Base-by-base conservation (phyloP, 2,797 vertebrate species). In the Melanogrammus aeglefinus region DNA sequence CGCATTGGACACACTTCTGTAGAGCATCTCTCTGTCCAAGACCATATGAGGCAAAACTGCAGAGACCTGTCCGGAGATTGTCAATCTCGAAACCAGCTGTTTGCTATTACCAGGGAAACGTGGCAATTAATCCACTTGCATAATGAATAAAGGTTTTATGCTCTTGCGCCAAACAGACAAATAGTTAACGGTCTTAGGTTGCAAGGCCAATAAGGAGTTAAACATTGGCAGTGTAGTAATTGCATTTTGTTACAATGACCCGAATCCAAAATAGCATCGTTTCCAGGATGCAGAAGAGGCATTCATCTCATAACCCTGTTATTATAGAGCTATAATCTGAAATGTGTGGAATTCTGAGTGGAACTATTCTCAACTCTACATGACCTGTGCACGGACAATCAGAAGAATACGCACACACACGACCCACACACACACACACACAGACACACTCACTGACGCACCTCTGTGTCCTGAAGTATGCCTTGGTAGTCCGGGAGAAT, bases 391-490 rank as follows among this genome's bases (percentile, higher is more conserved):
- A 57, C 5, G 18, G 18, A 63, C 57, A 18, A 14, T 21, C 16
- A 24, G 6, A 57, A 1, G 9, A 9, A 69, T n/a, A 27, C 63
- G 4, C 57, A 27, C 47, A 73, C 21, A 72, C 35, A 39, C n/a
- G 41, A 66, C 63, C 9, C 24, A 66, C 63, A 78, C 63, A n/a
- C 85, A 78, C 36, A 78, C 63, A 27, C 85, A 78, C 31, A 31
- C 31, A 2, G 31, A 31, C 31, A 2, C 29, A n/a, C n/a, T n/a
- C n/a, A 31, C 31, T 2, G 31, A 31, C 31, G 31, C 77, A 94
- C 93, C 88, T 91, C 86, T 44, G 96, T 95, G 79, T 94, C 90
- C 82, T 91, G 86, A 77, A 98, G 92, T 80, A 95, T 91, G 81
- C 88, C 92, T 0, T 93, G 83, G 86, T 93, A 96, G 88, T 96